Percentiles rank a stretch among this genome's conserved stretches.
Conservation (phyloP, 2,888 invertebrate species). For the Phyllotreta cruciferae region DNA sequence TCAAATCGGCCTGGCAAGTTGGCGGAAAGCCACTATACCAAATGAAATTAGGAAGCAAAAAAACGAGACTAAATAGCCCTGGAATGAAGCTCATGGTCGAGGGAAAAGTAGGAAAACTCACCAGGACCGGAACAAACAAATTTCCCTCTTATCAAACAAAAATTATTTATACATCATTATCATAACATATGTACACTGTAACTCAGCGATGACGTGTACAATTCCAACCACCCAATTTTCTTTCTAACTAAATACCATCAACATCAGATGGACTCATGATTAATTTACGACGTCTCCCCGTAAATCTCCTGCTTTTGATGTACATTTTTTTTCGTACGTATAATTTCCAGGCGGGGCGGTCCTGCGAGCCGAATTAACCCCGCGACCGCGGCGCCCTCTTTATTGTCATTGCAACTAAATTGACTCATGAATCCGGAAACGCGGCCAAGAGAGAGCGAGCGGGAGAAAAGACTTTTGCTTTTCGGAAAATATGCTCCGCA, state of each 20-base stretch:
- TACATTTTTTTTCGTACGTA: neutral
- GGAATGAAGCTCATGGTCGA: neutral
- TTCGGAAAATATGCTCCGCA: conserved; percentile 16
- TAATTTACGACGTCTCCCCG: no score
- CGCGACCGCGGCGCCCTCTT: conserved; percentile 45
- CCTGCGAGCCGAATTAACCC: conserved; percentile 50
- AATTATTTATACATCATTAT: neutral
- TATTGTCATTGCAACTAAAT: conserved; percentile 58
- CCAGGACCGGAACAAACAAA: conserved; percentile 2
- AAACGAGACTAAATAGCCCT: conserved; percentile 31
- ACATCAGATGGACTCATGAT: no score
- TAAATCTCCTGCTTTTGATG: neutral
- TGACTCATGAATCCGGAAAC: conserved; percentile 57
- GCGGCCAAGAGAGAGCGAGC: conserved; percentile 6
- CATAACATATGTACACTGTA: neutral
- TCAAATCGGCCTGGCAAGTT: conserved; percentile 16
- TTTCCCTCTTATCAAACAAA: neutral
- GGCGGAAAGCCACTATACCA: conserved; percentile 25
- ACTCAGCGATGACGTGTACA: no score
- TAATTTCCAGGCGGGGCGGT: neutral
- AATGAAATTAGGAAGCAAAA: conserved; percentile 31
- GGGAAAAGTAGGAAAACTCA: neutral
- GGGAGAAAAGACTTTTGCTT: conserved; percentile 14
- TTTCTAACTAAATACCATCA: no score
- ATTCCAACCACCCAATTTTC: no score